These are phyloP conservation scores for Acanthornis magna DNA, from an alignment of 2,797 vertebrate genomes.

Conservation along the genomic window DNA sequence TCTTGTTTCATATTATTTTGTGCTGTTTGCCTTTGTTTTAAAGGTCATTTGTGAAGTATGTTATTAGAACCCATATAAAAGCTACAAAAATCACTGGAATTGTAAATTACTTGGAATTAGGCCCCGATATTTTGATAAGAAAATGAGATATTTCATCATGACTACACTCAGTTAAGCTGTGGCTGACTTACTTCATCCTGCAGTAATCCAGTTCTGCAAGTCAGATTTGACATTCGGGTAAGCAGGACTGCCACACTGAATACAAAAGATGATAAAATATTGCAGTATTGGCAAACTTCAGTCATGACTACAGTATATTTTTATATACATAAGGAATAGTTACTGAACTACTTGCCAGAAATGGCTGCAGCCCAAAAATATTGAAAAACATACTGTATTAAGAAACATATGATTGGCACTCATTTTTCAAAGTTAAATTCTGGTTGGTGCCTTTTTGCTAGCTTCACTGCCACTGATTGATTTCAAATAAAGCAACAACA, in stretches of 20 bases:
- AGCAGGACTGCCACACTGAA: neutral
- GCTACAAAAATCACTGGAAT: neutral
- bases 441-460: neutral
- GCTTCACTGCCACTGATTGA: neutral
- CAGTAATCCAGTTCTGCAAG: neutral
- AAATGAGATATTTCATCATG: neutral
- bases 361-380: neutral
- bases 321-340: neutral
- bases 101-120: neutral
- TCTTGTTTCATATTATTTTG: neutral
- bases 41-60: neutral
- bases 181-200: neutral
- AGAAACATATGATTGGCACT: neutral
- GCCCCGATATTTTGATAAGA: neutral
- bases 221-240: neutral
- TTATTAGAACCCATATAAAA: neutral
- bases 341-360: neutral
- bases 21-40: neutral
- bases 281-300: neutral
- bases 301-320: neutral
- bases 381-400: neutral
- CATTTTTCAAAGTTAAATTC: neutral
- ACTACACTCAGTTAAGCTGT: neutral
- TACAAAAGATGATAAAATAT: neutral
- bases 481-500: neutral